A percentile compares a stretch with the other conserved stretches of the same genome.
Conservation (phyloP, 53 echinoderm and acorn worm genomes). For the Antedon mediterranea region DNA sequence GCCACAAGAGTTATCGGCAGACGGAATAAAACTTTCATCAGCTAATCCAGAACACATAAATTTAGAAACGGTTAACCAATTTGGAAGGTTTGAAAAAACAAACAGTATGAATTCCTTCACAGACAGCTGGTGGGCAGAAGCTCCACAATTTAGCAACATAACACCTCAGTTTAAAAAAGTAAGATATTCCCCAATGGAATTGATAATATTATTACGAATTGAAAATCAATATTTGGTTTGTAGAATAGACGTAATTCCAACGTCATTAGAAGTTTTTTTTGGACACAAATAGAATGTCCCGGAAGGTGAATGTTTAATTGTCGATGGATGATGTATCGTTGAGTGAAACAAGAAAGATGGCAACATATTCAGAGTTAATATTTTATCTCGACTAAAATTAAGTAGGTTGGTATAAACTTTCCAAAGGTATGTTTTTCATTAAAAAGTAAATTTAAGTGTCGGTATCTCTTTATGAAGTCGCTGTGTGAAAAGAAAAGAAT, state of each 20-base stretch:
- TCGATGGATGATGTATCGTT: not conserved
- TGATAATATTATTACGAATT: not conserved
- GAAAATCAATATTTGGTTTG: not conserved
- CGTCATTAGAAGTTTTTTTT: not conserved
- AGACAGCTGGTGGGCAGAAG: not conserved
- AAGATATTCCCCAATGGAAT: not conserved
- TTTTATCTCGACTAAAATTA: too few relatives aligned
- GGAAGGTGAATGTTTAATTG: not conserved
- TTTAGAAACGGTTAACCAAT: not conserved
- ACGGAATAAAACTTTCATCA: too few relatives aligned
- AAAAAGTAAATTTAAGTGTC: too few relatives aligned
- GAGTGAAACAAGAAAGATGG: too few relatives aligned
- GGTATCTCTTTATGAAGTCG: too few relatives aligned
- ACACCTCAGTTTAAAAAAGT: not conserved
- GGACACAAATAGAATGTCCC: not conserved
- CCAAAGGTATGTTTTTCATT: too few relatives aligned
- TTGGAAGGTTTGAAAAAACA: not conserved
- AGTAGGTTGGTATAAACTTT: too few relatives aligned
- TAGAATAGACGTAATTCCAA: not conserved
- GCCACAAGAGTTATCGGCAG: too few relatives aligned
- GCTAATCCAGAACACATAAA: not conserved
- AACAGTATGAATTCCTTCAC: not conserved
- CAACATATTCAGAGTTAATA: too few relatives aligned
- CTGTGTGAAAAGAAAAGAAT: too few relatives aligned
- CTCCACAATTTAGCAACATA: not conserved